Evolutionary conservation across 2,113 vertebrate genomes (phyloP), one percentile per base, ranked within the genome.

Genomic region (Eudorcas thomsonii): DNA sequence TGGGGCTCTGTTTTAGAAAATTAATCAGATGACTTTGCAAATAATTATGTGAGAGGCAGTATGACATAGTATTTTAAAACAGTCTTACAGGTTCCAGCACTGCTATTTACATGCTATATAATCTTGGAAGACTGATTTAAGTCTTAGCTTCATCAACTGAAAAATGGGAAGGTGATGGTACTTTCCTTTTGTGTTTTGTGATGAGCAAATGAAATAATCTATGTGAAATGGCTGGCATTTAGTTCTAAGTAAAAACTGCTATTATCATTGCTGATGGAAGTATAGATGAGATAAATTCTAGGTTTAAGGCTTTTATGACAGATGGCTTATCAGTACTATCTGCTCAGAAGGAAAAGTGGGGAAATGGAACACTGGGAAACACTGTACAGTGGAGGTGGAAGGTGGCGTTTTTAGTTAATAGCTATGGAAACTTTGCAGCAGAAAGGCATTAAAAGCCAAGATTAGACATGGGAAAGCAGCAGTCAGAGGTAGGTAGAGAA

Each of bases 1-100:
- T 87, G 87, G 52, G 54, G 16, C 33, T 96, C 50, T 95, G 36
- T 74, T 95, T 94, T 85, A 94, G 91, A 88, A 89, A 97, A 97
- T 89, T 94, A 88, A 86, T 94, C 36, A 83, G 54, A 78, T 87
- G 25, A 81, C 36, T 95, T 97, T 95, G 86, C 28, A 94, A 78
- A 91, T 96, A 90, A 91, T 91, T 94, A 43, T 96, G 45, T 94
- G 71, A 88, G 78, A 94, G 64, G 28, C 36, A 96, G 30, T 80
- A 87, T 93, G 80, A 9, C 15, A 89, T 89, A 78, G 77, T 77
- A 85, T 91, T 96, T 92, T 91, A 67, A 62, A 94, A 90, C 4
- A 82, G 85, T 94, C 19, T 67, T 21, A 13, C 39, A 48, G 64
- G 23, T 60, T 36, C 50, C 28, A 62, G 19, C 5, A 57, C 16